Base-by-base conservation (phyloP, 2,888 invertebrate species). In the Leuctra nigra region DNA sequence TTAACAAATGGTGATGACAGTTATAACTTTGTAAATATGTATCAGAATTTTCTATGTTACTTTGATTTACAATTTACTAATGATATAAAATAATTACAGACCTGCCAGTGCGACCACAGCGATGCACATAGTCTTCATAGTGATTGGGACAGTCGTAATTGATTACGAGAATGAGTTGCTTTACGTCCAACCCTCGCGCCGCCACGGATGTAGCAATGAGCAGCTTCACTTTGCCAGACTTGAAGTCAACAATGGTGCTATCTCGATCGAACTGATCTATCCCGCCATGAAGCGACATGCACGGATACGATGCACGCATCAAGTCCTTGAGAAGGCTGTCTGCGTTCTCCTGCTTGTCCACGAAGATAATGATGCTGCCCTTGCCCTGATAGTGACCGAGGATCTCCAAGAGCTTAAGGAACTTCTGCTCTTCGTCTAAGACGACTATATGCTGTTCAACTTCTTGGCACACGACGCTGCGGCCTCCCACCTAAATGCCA, bases 131-230 rank as follows among this genome's bases (percentile, higher is more conserved):
- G 73, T 99, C 99, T 73, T 99, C 99, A 69, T 99, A 99, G 73
- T 99, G 99, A 74, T 99, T 99, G 0, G 99, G 98, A 67, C 96
- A 97, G 74, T 99, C 98, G 72, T 96, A 99, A 75, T 99, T 99
- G 13, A 99, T 88, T 1, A 99, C 99, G 25, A 99, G 76, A 66
- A 96, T 95, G 54, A 99, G 79, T 66, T 98, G 94, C 70, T 98
- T 98, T 0, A 99, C 98, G 71, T 99, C 99, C n/a, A 99, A 76
- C 0, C 99, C 99, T 56, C 99, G 77, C 1, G 99, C 98, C 2
- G 98, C 98, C 1, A 99, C 98, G 13, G 97, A 98, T 0, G 99
- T 99, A 0, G 99, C 99, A 3, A 98, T 73, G 77, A 78, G 64
- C 4, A 68, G 62, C 44, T 54, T 57, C 36, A 61, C 61, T 74